These are phyloP conservation scores for Aphis gossypii DNA, from an alignment of 1,140 invertebrate species.

Conservation along the genomic window DNA sequence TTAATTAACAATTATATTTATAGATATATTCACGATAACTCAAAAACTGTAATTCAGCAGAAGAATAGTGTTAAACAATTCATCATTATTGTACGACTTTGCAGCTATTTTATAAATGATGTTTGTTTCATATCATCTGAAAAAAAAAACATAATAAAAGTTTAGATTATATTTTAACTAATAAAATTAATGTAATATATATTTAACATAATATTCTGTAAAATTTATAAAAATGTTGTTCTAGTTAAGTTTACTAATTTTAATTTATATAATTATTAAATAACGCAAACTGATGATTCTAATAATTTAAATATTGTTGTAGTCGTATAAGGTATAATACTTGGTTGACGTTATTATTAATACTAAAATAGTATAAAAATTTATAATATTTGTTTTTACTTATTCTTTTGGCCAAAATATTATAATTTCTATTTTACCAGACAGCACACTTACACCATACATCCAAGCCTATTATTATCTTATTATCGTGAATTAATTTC, in stretches of 20 bases:
- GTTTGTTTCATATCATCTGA: background rate
- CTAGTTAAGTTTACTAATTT: background rate
- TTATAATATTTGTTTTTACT: no score
- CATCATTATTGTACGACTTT: background rate
- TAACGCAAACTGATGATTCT: background rate
- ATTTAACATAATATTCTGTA: no score
- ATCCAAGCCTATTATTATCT: no score
- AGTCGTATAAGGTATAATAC: no score
- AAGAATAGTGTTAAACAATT: background rate
- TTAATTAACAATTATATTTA: slow-evolving; percentile 21
- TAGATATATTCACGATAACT: slow-evolving; percentile 11
- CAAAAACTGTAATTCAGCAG: background rate
- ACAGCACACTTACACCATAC: no score
- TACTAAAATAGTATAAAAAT: no score
- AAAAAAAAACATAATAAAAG: background rate
- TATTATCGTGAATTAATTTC: no score
- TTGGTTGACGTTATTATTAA: no score
- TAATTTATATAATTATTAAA: background rate
- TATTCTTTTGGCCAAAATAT: no score
- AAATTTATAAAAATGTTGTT: background rate
- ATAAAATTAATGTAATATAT: background rate
- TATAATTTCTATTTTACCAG: no score
- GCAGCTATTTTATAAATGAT: background rate
- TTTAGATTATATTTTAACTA: background rate
- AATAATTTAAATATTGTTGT: no score